Conservation (phyloP, 1,140 invertebrate species). For the Diuraphis noxia region DNA sequence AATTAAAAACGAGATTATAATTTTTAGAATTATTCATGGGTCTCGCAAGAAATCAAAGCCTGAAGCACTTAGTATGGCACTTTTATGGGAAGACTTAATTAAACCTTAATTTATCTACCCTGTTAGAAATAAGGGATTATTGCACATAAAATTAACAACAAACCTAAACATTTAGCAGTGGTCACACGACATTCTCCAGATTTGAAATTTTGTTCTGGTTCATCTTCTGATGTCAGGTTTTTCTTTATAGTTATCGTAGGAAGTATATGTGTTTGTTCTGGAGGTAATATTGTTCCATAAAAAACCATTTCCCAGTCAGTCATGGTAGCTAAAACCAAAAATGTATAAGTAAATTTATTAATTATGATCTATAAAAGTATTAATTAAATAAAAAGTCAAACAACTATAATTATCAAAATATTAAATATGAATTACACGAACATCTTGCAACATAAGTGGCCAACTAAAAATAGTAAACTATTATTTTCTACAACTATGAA, state of each 20-base stretch:
- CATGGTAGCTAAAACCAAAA: constrained; percentile 60
- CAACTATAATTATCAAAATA: neutral
- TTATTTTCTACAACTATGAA: neutral
- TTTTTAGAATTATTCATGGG: neutral
- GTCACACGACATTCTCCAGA: constrained; percentile 55
- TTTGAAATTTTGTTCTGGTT: neutral
- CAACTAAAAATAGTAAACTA: neutral
- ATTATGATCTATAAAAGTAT: neutral
- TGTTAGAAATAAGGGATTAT: constrained; percentile 51
- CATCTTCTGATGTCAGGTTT: constrained; percentile 1
- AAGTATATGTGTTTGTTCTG: constrained; percentile 57
- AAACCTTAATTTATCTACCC: constrained; percentile 38
- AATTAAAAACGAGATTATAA: neutral
- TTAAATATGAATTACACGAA: neutral
- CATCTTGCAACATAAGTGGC: neutral
- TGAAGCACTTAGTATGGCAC: constrained; percentile 36
- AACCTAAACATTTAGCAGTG: constrained; percentile 57
- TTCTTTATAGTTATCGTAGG: constrained; percentile 56
- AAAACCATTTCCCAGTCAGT: constrained; percentile 65
- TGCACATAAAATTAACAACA: constrained; percentile 56
- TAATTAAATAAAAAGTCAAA: neutral
- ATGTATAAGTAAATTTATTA: constrained; percentile 14
- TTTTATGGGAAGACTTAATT: constrained; percentile 22
- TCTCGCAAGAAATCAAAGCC: constrained; percentile 5
- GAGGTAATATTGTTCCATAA: constrained; percentile 65